Evolutionary conservation across 1,140 invertebrate genomes (phyloP), one percentile per base, ranked within the genome.

Genomic region (Solenopsis invicta): DNA sequence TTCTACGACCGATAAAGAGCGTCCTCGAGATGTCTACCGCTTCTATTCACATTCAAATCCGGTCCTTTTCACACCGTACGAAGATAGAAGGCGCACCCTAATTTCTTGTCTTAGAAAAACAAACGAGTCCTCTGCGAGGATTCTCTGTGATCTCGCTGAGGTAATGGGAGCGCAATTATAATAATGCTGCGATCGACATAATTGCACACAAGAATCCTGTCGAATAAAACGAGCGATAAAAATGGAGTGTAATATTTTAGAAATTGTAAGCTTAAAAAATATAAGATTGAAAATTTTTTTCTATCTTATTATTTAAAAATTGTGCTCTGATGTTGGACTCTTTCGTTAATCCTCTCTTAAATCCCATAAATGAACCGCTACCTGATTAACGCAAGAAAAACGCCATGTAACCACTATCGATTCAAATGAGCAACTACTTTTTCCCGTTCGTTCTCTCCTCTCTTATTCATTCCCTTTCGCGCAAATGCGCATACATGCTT

Each of bases 361-460:
- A 37, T 72, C 37, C 12, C 80, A 52, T 45, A 59, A 75, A 82
- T 56, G 59, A 21, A 52, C 62, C 54, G 34, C 59, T 29, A 50
- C 52, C 37, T 77, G 69, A 87, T 80, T 80, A 80, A 81, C 50
- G 66, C 24, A 82, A 78, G 77, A 87, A 82, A 81, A 81, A 69
- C 75, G 41, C 71, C 34, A 29, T 50, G n/a, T 54, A 87, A 81
- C 59, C 54, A 61, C 34, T 93, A 93, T 93, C 91, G 93, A 94
- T 94, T 94, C 92, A 94, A 94, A 94, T 93, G 93, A 94, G 91
- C 90, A 86, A 66, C 76, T 78, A 69, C 82, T 85, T 52, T 74
- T 86, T 80, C 86, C 84, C 76, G 85, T 90, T 76, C 41, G 69
- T 37, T 67, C 59, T 80, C 61, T 80, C 18, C 72, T 74, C 61